A percentile compares a stretch with the other conserved stretches of the same genome.
These are phyloP conservation scores for Anagyrus pseudococci DNA, from an alignment of 2,888 invertebrate species.

Conservation along the genomic window DNA sequence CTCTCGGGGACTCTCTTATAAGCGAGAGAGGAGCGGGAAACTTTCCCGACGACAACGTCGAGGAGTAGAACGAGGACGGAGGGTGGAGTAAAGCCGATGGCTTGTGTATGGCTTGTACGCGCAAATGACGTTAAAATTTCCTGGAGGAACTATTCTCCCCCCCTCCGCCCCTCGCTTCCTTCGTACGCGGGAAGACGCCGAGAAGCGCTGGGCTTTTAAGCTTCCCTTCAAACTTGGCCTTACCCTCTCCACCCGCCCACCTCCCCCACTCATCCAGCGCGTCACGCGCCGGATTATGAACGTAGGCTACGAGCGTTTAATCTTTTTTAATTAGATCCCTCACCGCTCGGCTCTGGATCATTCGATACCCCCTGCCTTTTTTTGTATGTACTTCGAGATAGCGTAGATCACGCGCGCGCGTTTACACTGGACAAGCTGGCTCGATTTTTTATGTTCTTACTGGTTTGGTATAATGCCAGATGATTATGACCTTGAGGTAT, in stretches of 20 bases:
- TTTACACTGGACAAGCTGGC: not conserved
- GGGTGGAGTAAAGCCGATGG: slow-evolving; percentile 15
- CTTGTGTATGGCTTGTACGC: slow-evolving; percentile 13
- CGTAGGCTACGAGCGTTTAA: not conserved
- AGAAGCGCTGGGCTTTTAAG: slow-evolving; percentile 29
- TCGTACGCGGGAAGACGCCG: not conserved
- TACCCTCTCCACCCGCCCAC: not conserved
- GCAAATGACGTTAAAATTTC: slow-evolving; percentile 17
- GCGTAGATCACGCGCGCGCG: not conserved
- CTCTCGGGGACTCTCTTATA: not conserved
- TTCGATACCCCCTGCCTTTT: too few species aligned
- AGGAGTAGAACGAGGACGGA: not conserved
- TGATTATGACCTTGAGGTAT: too few species aligned
- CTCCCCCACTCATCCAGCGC: not conserved
- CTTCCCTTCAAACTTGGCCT: not conserved
- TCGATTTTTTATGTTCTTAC: too few species aligned
- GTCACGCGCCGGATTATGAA: too few species aligned
- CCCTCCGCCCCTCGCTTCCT: not conserved
- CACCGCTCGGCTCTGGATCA: too few species aligned
- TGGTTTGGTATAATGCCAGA: too few species aligned
- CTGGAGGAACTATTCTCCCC: slow-evolving; percentile 8
- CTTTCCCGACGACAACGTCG: slow-evolving; percentile 14
- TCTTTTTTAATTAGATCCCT: slow-evolving; percentile 8
- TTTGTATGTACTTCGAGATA: too few species aligned
- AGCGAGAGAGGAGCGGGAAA: slow-evolving; percentile 14